Evolutionary conservation across 2,797 vertebrate species (phyloP), one percentile per base, ranked within the genome.

Genomic region (Chelon labrosus): DNA sequence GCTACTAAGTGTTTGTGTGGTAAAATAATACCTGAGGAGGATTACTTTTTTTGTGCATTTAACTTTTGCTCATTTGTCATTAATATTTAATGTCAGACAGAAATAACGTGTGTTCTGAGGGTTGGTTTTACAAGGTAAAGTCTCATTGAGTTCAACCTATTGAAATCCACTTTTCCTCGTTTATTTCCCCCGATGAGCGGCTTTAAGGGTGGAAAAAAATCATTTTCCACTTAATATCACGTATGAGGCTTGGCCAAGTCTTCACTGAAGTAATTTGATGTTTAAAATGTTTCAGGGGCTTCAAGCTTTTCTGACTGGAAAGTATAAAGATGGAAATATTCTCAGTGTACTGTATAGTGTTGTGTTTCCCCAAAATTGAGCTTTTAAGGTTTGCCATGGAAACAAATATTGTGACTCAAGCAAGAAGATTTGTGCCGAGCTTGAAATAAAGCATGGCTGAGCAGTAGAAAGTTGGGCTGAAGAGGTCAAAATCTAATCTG

Each of bases 291-390:
- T 6, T 35, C 31, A 8, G 31, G 6, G 31, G 7, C 6, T 7
- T 7, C 31, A 35, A 35, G 31, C 31, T 13, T 41, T 3, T 41
- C 17, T 31, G 11, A 78, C 9, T 50, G 37, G 52, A 42, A 71
- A 25, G 11, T 25, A 54, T 10, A 9, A 56, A 62, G 5, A 12
- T 39, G 6, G 4, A 65, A 77, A 59, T 64, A 25, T 63, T 53
- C 27, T 22, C 1, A 1, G 42, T 44, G 37, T 49, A 9, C 55
- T 46, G 19, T 51, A 38, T 27, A 39, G 57, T 8, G 20, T 25
- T 42, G 31, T 8, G 31, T 35, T 27, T 39, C 9, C n/a, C 0
- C 11, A 0, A 25, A 37, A 53, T 42, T 5, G 38, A 53, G 16
- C 7, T 17, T 55, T 17, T 13, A 20, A 10, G 11, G 41, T 77